Percentiles rank a stretch among this genome's conserved stretches.
These are phyloP conservation scores for Scaeva pyrastri DNA, from an alignment of 2,888 invertebrate species.

Conservation along the genomic window DNA sequence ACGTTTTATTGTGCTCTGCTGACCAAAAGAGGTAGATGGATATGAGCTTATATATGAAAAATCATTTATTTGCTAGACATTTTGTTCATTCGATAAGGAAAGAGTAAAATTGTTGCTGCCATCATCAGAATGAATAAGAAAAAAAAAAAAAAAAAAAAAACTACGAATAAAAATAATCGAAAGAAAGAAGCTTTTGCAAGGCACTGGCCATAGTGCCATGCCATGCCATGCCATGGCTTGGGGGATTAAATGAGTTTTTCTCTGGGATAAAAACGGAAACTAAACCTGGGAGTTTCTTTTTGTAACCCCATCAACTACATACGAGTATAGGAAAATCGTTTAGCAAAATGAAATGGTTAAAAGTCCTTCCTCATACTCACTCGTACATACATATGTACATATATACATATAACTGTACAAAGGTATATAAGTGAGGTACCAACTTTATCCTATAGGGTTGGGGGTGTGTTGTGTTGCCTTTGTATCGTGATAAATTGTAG, in stretches of 20 bases:
- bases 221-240: too few relatives aligned
- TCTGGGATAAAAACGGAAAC: slow-evolving; percentile 42
- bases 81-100: slow-evolving; percentile 47
- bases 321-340: slow-evolving; percentile 37
- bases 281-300: slow-evolving; percentile 35
- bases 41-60: slow-evolving; percentile 73
- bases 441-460: slow-evolving; percentile 10
- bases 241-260: slow-evolving; percentile 48
- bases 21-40: slow-evolving; percentile 66
- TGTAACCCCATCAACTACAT: slow-evolving; percentile 11
- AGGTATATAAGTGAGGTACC: neutral
- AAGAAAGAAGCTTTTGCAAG: neutral
- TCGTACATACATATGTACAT: too few relatives aligned
- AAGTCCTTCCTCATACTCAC: slow-evolving; percentile 29
- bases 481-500: slow-evolving; percentile 77
- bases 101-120: slow-evolving; percentile 64
- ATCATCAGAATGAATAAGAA: too few relatives aligned
- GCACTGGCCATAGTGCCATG: too few relatives aligned
- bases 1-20: slow-evolving; percentile 52
- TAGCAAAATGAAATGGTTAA: slow-evolving; percentile 60
- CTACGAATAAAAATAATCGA: slow-evolving; percentile 18
- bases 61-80: slow-evolving; percentile 69
- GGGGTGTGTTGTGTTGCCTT: slow-evolving; percentile 15
- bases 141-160: neutral
- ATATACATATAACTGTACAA: too few relatives aligned